Conservation (phyloP, 2,888 invertebrate species). For the Monochamus alternatus region DNA sequence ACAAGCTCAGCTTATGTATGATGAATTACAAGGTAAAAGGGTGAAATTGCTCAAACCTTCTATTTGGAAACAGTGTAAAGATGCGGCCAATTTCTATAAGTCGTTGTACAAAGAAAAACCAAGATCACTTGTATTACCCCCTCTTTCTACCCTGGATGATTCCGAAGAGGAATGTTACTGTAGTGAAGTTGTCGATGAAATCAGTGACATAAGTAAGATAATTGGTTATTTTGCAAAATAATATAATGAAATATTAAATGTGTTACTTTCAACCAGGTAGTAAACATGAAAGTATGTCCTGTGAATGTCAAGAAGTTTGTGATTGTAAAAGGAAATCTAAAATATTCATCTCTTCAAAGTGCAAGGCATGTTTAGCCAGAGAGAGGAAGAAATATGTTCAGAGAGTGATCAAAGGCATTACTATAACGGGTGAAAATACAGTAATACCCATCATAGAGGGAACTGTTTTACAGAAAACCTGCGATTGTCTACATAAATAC, state of each 20-base stretch:
- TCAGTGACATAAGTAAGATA: background rate
- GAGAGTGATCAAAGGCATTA: conserved; percentile 54
- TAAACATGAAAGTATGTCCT: conserved; percentile 15
- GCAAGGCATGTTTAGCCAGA: conserved; percentile 37
- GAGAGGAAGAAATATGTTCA: conserved; percentile 41
- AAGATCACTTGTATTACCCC: conserved; percentile 30
- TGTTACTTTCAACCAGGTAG: conserved; percentile 36
- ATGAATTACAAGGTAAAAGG: conserved; percentile 39
- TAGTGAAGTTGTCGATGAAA: background rate
- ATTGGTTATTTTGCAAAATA: background rate
- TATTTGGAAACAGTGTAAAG: conserved; percentile 37
- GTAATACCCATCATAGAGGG: conserved; percentile 58
- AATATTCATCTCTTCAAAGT: conserved; percentile 33
- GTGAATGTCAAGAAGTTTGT: conserved; percentile 41
- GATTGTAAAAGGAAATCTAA: conserved; percentile 40
- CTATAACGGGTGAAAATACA: conserved; percentile 42
- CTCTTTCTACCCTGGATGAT: conserved; percentile 37
- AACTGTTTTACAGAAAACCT: conserved; percentile 51
- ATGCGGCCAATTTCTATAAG: background rate
- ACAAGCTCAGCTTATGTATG: conserved; percentile 57
- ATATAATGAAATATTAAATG: background rate
- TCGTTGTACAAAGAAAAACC: background rate
- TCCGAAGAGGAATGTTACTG: conserved; percentile 39
- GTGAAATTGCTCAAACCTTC: conserved; percentile 52
- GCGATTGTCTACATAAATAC: conserved; percentile 58